These are phyloP conservation scores for Solea senegalensis DNA, from an alignment of 2,113 vertebrate species.

Conservation along the genomic window DNA sequence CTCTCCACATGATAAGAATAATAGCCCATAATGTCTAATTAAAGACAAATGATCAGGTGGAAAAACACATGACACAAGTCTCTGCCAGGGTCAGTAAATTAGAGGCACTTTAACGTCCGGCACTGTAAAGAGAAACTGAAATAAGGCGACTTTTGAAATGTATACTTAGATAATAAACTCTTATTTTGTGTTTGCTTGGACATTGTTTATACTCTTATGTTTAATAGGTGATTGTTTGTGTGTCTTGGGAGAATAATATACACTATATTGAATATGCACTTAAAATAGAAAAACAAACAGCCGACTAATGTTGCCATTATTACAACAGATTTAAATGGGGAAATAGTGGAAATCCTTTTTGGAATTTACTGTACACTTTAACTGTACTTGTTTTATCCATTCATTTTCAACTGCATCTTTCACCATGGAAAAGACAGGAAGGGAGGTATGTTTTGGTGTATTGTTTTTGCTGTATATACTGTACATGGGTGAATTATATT, in stretches of 20 bases:
- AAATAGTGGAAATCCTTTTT: too few species aligned
- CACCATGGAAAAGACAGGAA: too few species aligned
- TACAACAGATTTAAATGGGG: background rate
- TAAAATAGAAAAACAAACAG: background rate
- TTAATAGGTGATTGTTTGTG: background rate
- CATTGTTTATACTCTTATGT: background rate
- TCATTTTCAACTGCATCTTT: too few species aligned
- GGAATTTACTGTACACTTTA: too few species aligned
- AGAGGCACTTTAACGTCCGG: constrained; percentile 3
- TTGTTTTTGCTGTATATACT: too few species aligned
- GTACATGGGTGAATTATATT: too few species aligned
- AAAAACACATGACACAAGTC: constrained; percentile 21
- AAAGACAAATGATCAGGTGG: constrained; percentile 45
- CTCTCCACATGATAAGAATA: constrained; percentile 46
- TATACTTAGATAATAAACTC: too few species aligned
- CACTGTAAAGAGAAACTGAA: background rate
- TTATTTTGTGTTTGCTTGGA: background rate
- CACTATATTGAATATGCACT: background rate
- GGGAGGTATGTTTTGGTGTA: too few species aligned
- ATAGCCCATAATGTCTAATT: constrained; percentile 43
- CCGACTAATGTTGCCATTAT: background rate
- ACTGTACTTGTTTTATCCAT: too few species aligned
- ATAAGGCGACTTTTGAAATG: background rate
- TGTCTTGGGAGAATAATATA: background rate
- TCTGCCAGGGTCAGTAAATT: constrained; percentile 27